These are phyloP conservation scores for Hydrocynus forskahlii DNA, from an alignment of 2,797 vertebrate species.

Conservation along the genomic window DNA sequence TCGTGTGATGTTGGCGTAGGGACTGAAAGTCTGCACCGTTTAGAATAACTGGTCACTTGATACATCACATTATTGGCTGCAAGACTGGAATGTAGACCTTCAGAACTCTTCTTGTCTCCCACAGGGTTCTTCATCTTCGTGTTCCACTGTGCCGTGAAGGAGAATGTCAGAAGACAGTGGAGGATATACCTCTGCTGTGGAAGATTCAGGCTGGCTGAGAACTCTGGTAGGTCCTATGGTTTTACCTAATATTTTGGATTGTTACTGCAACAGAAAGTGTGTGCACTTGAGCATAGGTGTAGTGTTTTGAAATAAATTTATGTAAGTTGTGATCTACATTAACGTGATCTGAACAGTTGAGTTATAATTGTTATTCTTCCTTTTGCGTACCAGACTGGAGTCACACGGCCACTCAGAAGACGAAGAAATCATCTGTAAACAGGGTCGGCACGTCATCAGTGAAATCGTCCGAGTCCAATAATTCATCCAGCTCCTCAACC, in stretches of 20 bases:
- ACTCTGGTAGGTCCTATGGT: too few species aligned
- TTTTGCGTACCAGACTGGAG: conserved; percentile 86
- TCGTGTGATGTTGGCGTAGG: neutral
- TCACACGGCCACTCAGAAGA: conserved; percentile 90
- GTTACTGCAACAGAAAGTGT: too few species aligned
- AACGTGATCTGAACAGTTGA: neutral
- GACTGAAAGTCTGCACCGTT: too few species aligned
- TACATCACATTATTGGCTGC: neutral
- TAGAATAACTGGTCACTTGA: neutral
- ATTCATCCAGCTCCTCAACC: conserved; percentile 82
- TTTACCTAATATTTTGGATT: too few species aligned
- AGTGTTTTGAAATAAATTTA: too few species aligned
- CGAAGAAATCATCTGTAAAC: conserved; percentile 78
- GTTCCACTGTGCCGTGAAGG: conserved; percentile 92
- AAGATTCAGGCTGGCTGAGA: conserved; percentile 86
- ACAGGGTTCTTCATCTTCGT: conserved; percentile 96
- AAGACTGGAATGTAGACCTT: conserved; percentile 12
- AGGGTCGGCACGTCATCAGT: conserved; percentile 80
- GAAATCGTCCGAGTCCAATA: conserved; percentile 76
- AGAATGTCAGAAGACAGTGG: conserved; percentile 93
- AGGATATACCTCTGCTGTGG: conserved; percentile 92
- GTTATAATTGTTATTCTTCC: neutral
- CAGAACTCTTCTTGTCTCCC: conserved; percentile 23
- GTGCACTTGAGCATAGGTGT: too few species aligned
- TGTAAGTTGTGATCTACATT: too few species aligned